phyloP scores from a whole-genome alignment of 2,113 vertebrate species.

The Eolophus roseicapilla region DNA sequence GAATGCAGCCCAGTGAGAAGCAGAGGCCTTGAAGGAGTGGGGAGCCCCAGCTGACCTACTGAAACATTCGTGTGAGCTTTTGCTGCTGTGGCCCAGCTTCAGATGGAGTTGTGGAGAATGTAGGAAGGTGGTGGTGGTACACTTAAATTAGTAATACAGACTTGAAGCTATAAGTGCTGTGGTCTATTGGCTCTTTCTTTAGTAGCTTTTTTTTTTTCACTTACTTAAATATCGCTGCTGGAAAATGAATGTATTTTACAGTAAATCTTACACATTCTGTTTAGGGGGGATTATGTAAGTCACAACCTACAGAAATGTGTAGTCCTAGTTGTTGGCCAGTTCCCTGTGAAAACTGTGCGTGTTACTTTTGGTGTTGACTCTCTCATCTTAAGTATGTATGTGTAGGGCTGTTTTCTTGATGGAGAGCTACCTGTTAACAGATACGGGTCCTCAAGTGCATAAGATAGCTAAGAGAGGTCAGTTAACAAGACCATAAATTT shows the following conservation, averaged over 20 bases:
- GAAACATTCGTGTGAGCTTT: neutral
- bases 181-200: neutral
- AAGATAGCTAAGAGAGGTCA: neutral
- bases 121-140: neutral
- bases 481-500: neutral
- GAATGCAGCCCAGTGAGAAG: neutral
- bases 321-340: neutral
- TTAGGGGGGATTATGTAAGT: neutral
- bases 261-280: neutral
- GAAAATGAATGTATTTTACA: neutral
- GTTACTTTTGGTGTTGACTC: neutral
- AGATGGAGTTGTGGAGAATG: rapidly evolving
- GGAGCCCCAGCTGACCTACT: neutral
- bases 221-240: neutral
- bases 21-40: neutral
- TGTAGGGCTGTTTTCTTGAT: neutral
- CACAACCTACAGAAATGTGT: neutral
- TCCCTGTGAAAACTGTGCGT: neutral
- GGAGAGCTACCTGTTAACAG: neutral
- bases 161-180: neutral
- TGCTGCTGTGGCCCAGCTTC: neutral
- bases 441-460: neutral
- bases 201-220: neutral
- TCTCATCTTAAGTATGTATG: neutral
- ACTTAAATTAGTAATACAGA: neutral